phyloP scores from a whole-genome alignment of 2,113 vertebrate species.

The Aegotheles bennettii region DNA sequence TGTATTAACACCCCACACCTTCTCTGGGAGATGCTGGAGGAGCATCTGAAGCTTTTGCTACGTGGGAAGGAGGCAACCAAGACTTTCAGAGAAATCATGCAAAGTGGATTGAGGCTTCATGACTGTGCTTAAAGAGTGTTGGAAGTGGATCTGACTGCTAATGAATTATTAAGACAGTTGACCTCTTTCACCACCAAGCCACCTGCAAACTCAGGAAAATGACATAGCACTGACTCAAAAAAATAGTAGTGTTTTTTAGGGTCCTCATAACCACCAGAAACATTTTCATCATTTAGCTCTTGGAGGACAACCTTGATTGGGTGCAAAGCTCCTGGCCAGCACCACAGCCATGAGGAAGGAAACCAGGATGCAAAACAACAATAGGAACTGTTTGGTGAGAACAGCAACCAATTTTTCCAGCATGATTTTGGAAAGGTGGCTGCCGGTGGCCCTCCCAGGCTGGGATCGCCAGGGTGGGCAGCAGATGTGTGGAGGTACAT shows the following conservation, averaged over 20 bases:
- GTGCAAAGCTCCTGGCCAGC: not conserved
- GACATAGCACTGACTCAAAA: not conserved
- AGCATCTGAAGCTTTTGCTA: not conserved
- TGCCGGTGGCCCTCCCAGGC: not conserved
- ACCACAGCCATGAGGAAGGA: not conserved
- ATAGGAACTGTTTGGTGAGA: not conserved
- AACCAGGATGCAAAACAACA: fast-evolving
- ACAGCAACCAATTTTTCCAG: not conserved
- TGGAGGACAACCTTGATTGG: not conserved
- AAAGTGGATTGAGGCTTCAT: not conserved
- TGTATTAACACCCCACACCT: not conserved
- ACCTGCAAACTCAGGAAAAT: not conserved
- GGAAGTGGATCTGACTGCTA: not conserved
- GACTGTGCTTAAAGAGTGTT: not conserved
- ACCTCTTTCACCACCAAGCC: not conserved
- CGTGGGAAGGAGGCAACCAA: fast-evolving
- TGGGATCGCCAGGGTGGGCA: not conserved
- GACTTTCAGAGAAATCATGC: not conserved
- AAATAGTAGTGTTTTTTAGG: not conserved
- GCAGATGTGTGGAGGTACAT: fast-evolving
- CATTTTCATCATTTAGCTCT: not conserved
- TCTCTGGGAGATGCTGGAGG: not conserved
- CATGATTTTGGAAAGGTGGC: not conserved
- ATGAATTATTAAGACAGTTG: not conserved
- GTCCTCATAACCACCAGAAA: not conserved